A percentile compares a stretch with the other conserved stretches of the same genome.
phyloP scores from a whole-genome alignment of 2,113 vertebrate species.

The Macquaria australasica region DNA sequence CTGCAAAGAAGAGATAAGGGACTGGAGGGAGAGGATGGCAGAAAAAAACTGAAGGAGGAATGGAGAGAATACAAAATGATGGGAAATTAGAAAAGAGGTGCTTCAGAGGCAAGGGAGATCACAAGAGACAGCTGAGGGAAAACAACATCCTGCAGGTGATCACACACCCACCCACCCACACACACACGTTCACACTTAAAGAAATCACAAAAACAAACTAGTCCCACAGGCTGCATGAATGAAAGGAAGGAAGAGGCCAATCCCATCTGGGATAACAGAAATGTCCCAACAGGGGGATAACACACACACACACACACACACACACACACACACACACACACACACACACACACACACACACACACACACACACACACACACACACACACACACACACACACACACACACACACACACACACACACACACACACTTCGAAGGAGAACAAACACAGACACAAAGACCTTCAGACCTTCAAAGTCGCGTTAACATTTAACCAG shows the following conservation, averaged over 20 bases:
- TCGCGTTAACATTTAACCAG: constrained; percentile 73
- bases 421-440: constrained; percentile 19
- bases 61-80: constrained; percentile 57
- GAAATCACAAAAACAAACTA: constrained; percentile 52
- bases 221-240: constrained; percentile 44
- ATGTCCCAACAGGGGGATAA: constrained; percentile 40
- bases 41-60: constrained; percentile 20
- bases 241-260: constrained; percentile 55
- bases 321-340: constrained; percentile 6
- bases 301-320: constrained; percentile 7
- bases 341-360: constrained; percentile 17
- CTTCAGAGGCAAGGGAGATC: constrained; percentile 58
- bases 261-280: constrained; percentile 54
- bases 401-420: constrained; percentile 19
- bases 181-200: constrained; percentile 47
- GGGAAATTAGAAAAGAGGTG: constrained; percentile 64
- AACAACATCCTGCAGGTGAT: constrained; percentile 76
- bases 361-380: constrained; percentile 17
- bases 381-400: constrained; percentile 12
- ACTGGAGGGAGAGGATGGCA: constrained; percentile 32
- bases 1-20: constrained; percentile 74
- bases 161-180: constrained; percentile 36
- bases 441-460: constrained; percentile 56
- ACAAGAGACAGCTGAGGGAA: constrained; percentile 64
- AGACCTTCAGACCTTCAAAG: constrained; percentile 67